These are phyloP conservation scores for Panorpa germanica DNA, from an alignment of 2,888 invertebrate species.

Conservation along the genomic window DNA sequence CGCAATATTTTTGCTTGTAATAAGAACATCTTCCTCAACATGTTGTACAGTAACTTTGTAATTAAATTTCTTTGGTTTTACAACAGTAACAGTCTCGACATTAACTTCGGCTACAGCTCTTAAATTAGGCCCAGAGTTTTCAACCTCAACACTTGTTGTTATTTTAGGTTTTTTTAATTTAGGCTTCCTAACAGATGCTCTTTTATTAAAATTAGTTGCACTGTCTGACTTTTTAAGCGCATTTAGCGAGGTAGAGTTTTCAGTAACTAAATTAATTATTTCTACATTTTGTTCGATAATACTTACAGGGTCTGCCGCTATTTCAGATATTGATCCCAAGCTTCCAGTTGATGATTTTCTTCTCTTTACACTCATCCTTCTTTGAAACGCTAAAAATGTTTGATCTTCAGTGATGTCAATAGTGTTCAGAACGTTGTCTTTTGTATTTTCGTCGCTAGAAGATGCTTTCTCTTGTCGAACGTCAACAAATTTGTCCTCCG, in stretches of 20 bases:
- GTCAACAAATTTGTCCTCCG: slow-evolving; percentile 17
- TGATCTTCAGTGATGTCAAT: slow-evolving; percentile 34
- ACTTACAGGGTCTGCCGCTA: slow-evolving; percentile 24
- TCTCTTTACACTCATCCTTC: slow-evolving; percentile 17
- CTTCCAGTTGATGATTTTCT: slow-evolving; percentile 28
- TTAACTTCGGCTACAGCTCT: slow-evolving; percentile 35
- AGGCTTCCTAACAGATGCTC: too few relatives aligned
- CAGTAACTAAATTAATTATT: too few relatives aligned
- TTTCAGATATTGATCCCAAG: slow-evolving; percentile 28
- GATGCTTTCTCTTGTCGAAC: too few relatives aligned
- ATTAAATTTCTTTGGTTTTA: slow-evolving; percentile 1
- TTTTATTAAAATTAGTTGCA: too few relatives aligned
- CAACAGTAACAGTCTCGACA: slow-evolving; percentile 25
- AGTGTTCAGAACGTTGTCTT: slow-evolving; percentile 27
- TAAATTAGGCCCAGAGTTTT: slow-evolving; percentile 25
- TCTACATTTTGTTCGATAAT: too few relatives aligned
- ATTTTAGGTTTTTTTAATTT: slow-evolving; percentile 33
- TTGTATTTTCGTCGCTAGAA: slow-evolving; percentile 7
- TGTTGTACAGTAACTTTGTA: background rate
- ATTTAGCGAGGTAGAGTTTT: too few relatives aligned
- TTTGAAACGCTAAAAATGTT: too few relatives aligned
- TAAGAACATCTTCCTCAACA: slow-evolving; percentile 2
- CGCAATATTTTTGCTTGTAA: background rate
- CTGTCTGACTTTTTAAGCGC: too few relatives aligned
- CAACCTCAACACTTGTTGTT: slow-evolving; percentile 31